These are phyloP conservation scores for Drosophila villosipedis DNA, from an alignment of 2,888 invertebrate species.

Conservation along the genomic window DNA sequence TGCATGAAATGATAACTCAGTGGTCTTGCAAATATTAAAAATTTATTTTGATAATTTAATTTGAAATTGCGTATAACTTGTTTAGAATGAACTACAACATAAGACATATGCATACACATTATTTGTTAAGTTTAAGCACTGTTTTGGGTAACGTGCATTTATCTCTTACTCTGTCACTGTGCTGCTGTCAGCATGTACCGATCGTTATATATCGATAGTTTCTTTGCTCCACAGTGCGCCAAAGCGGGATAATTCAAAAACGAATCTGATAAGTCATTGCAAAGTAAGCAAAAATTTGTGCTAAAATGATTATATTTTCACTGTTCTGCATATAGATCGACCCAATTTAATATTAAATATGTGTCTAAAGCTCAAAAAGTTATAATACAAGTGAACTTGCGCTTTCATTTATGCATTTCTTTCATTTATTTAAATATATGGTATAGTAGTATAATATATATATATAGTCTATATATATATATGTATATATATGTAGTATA, in stretches of 20 bases:
- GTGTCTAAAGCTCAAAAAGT: too few species aligned
- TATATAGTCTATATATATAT: too few species aligned
- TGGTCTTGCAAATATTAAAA: neutral
- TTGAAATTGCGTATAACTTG: neutral
- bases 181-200: neutral
- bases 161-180: neutral
- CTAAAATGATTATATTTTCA: neutral
- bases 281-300: neutral
- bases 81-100: neutral
- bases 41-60: neutral
- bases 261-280: neutral
- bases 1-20: neutral
- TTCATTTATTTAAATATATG: conserved; percentile 28
- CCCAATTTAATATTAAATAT: neutral
- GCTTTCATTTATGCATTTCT: conserved; percentile 50
- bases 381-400: neutral
- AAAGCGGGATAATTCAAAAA: conserved; percentile 35
- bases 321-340: neutral
- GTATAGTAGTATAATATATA: too few species aligned
- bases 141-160: neutral
- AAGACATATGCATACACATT: neutral
- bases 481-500: neutral
- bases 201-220: conserved; percentile 52
- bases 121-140: neutral
- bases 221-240: conserved; percentile 5